Conservation (phyloP, 1,140 invertebrate genomes). For the Dufourea novaeangliae region DNA sequence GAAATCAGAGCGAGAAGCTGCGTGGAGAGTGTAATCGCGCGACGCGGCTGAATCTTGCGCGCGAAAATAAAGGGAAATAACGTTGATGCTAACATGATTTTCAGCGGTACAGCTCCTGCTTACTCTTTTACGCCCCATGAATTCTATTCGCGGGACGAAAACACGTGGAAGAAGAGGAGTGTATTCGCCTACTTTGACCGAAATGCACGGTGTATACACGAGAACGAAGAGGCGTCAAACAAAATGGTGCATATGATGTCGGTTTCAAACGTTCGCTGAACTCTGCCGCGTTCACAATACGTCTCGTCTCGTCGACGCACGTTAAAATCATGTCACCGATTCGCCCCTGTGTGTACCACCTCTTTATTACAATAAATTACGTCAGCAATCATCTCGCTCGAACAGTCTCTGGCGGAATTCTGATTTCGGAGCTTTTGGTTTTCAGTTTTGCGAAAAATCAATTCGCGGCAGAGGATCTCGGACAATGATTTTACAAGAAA, state of each 20-base stretch:
- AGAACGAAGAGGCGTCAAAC: background rate
- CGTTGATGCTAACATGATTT: conserved; percentile 31
- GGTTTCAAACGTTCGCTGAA: background rate
- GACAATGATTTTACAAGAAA: conserved; percentile 1
- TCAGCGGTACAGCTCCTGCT: conserved; percentile 7
- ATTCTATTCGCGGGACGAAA: background rate
- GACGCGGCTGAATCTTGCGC: background rate
- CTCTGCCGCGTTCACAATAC: background rate
- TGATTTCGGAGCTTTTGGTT: background rate
- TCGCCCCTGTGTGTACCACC: background rate
- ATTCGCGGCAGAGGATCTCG: background rate
- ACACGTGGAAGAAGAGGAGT: background rate
- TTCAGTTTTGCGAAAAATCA: conserved; percentile 9
- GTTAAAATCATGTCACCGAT: background rate
- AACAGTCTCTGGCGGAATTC: background rate
- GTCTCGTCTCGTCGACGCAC: background rate
- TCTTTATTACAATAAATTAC: conserved; percentile 16
- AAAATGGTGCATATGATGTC: no score
- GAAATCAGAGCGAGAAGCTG: conserved; percentile 16
- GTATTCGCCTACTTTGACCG: background rate
- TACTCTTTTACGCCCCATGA: conserved; percentile 10
- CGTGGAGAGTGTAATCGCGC: conserved; percentile 3
- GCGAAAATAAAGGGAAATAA: conserved; percentile 1
- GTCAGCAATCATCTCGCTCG: conserved; percentile 12
- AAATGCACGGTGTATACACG: background rate